Evolutionary conservation across 2,113 vertebrate genomes (phyloP).

Genomic region (Crocuta crocuta): DNA sequence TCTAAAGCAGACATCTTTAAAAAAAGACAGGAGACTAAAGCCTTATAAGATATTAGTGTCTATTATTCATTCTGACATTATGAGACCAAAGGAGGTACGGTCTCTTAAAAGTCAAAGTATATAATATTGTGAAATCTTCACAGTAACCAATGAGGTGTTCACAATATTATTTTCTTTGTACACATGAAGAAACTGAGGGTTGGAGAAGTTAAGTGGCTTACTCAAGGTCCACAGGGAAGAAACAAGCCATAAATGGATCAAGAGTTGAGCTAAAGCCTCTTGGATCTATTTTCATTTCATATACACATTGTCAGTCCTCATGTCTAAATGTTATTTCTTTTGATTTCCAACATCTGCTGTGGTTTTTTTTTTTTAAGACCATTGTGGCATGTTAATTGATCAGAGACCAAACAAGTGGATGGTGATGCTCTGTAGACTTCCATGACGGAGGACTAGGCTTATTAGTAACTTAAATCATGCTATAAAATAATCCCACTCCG

Average conservation of each 20-base stretch:
- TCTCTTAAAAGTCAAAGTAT: background rate
- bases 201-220: background rate
- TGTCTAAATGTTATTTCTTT: background rate
- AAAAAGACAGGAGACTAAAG: background rate
- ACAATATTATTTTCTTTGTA: background rate
- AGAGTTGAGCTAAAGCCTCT: background rate
- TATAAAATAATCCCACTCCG: constrained; percentile 15
- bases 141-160: background rate
- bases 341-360: background rate
- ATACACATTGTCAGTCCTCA: background rate
- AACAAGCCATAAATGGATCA: background rate
- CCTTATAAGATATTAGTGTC: background rate
- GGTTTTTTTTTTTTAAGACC: background rate
- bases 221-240: background rate
- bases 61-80: background rate
- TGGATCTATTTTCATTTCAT: background rate
- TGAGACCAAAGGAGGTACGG: background rate
- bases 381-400: background rate
- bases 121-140: background rate
- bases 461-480: constrained; percentile 33
- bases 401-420: background rate
- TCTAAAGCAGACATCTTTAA: constrained; percentile 51
- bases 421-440: background rate
- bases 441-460: background rate
- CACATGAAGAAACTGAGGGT: background rate